These are phyloP conservation scores for Turritopsis dohrnii DNA, from an alignment of 30 jellyfish, hydroid and myxozoan species.

Conservation along the genomic window DNA sequence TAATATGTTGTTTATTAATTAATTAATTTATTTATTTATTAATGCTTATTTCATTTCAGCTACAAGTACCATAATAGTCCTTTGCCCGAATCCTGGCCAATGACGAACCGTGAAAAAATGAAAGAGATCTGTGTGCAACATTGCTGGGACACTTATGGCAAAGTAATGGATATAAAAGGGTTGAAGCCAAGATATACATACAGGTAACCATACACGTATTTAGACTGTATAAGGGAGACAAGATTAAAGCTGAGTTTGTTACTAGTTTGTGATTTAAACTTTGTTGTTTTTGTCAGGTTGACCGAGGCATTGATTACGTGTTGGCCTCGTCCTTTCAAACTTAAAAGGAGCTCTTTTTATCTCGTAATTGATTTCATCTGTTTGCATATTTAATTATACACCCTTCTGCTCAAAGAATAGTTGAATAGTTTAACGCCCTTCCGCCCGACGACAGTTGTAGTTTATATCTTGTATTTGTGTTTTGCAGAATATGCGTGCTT, in stretches of 20 bases:
- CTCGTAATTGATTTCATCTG: no score
- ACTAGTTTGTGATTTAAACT: no score
- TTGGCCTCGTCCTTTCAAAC: no score
- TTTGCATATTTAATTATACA: no score
- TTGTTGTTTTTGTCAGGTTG: not conserved
- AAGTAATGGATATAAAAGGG: constrained; percentile 42
- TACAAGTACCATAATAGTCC: constrained; percentile 43
- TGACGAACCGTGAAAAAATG: constrained; percentile 42
- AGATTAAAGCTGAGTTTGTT: constrained; percentile 1
- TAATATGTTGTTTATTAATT: not conserved
- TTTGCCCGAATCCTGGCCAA: constrained; percentile 60
- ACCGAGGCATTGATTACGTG: not conserved
- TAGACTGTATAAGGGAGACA: constrained; percentile 3
- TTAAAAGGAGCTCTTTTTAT: no score
- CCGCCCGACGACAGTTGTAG: no score
- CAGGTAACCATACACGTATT: constrained; percentile 46
- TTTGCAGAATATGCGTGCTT: constrained; percentile 32
- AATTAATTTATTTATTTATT: not conserved
- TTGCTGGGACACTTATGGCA: constrained; percentile 51
- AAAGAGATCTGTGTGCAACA: constrained; percentile 46
- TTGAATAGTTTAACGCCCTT: no score
- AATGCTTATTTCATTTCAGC: constrained; percentile 16
- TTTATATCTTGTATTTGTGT: not conserved
- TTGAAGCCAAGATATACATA: constrained; percentile 53
- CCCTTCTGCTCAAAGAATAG: no score